Evolutionary conservation across 2,888 invertebrate species (phyloP).

Genomic region (Rhaphigaster nebulosa): DNA sequence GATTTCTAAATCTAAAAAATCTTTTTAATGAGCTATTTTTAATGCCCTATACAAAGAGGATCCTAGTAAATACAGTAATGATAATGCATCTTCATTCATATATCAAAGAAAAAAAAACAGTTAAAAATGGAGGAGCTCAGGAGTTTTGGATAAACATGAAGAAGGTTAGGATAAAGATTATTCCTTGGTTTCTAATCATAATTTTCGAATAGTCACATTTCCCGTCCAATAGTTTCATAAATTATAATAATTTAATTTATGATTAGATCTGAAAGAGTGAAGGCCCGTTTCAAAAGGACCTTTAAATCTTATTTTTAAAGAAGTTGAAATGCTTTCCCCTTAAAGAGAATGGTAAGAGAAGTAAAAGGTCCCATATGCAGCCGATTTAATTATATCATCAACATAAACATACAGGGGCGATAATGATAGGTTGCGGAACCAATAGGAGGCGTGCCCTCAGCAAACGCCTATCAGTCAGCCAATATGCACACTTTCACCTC

Average conservation of each 20-base stretch:
- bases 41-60: no score
- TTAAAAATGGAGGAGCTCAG: no score
- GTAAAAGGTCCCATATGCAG: not conserved
- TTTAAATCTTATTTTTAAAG: not conserved
- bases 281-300: not conserved
- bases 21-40: no score
- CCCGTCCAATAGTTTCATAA: not conserved
- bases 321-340: not conserved
- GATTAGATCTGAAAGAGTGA: not conserved
- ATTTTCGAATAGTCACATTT: no score
- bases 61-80: no score
- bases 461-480: slow-evolving; percentile 1
- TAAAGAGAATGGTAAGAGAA: slow-evolving; percentile 22
- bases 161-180: no score
- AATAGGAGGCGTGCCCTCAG: not conserved
- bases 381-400: slow-evolving; percentile 10
- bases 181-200: no score
- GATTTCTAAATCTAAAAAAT: no score
- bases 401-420: not conserved
- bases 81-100: no score
- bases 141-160: no score
- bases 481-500: slow-evolving; percentile 10
- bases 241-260: not conserved
- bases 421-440: slow-evolving; percentile 3
- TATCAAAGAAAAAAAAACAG: no score